These are phyloP conservation scores for Aporrectodea caliginosa DNA, from an alignment of 1,140 invertebrate genomes.

Conservation along the genomic window DNA sequence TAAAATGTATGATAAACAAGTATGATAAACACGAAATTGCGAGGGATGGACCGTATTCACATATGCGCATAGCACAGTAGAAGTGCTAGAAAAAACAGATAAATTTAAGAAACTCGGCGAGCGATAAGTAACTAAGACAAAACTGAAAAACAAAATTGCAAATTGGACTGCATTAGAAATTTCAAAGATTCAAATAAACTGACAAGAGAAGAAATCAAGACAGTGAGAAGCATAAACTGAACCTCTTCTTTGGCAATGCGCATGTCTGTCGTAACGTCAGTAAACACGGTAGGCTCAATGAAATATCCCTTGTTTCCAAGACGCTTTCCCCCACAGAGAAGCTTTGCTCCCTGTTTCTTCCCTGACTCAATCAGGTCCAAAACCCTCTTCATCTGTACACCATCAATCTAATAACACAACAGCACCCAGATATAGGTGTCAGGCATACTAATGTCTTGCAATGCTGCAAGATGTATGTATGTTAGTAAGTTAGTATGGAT, in stretches of 20 bases:
- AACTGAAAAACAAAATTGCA: neutral
- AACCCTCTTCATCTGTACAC: conserved; percentile 80
- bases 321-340: conserved; percentile 74
- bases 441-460: no score
- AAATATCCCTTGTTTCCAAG: conserved; percentile 77
- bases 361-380: conserved; percentile 71
- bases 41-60: no score
- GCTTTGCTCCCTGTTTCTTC: conserved; percentile 78
- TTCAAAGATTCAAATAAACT: neutral
- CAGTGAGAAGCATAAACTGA: no score
- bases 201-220: no score
- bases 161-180: neutral
- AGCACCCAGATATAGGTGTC: no score
- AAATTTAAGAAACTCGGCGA: neutral
- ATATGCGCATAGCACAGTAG: no score
- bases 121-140: neutral
- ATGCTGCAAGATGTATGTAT: no score
- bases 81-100: neutral
- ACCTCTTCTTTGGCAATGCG: conserved; percentile 85
- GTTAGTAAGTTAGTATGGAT: no score
- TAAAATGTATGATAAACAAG: no score
- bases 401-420: conserved; percentile 75
- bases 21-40: no score
- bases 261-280: conserved; percentile 88
- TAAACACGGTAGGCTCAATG: conserved; percentile 92